Evolutionary conservation across 2,113 vertebrate genomes (phyloP).

Genomic region (Garra rufa): DNA sequence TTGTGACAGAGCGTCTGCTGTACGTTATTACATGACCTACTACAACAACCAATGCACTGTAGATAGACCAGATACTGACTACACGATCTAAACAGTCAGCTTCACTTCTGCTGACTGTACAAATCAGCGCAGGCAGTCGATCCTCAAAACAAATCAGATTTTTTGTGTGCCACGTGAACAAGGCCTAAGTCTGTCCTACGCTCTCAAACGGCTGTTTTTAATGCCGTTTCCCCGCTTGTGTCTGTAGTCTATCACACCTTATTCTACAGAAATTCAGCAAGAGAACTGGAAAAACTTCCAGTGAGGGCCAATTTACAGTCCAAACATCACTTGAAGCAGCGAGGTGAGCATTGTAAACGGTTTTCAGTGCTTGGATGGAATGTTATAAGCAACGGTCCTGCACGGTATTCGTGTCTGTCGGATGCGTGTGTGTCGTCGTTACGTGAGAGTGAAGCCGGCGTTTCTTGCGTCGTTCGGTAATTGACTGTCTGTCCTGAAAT

Average conservation of each 20-base stretch:
- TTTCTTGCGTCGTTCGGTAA: not conserved
- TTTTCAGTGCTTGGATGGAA: slow-evolving; percentile 22
- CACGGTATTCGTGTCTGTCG: not conserved
- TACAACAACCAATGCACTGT: too few relatives aligned
- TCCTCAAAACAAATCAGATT: not conserved
- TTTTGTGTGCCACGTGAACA: not conserved
- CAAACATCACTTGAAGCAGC: slow-evolving; percentile 21
- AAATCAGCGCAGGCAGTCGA: not conserved
- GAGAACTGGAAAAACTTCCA: not conserved
- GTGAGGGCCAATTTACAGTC: not conserved
- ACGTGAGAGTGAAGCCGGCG: not conserved
- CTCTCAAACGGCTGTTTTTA: not conserved
- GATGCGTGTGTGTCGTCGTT: slow-evolving; percentile 15
- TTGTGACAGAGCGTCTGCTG: not conserved
- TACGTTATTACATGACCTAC: not conserved
- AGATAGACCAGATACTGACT: not conserved
- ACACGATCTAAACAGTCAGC: not conserved
- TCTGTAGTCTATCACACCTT: not conserved
- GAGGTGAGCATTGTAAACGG: slow-evolving; percentile 47
- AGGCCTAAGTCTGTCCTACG: not conserved
- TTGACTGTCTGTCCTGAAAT: not conserved
- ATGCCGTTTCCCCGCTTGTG: not conserved
- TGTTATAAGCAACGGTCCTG: slow-evolving; percentile 41
- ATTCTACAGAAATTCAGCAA: not conserved
- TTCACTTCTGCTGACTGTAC: not conserved